phyloP scores from a whole-genome alignment of 2,888 invertebrate species.

The Drosophila picticornis region DNA sequence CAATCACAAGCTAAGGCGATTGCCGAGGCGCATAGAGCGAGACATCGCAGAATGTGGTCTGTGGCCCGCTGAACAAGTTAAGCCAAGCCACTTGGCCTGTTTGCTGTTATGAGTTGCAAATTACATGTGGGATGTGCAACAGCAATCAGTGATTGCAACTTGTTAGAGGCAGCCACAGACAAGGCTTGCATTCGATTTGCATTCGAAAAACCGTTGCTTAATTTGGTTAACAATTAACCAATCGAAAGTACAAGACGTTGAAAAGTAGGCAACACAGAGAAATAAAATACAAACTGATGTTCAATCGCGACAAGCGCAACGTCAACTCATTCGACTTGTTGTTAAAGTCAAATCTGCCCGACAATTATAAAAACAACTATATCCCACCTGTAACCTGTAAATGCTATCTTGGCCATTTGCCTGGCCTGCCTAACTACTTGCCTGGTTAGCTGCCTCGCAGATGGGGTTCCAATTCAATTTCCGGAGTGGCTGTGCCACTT shows the following conservation, averaged over 20 bases:
- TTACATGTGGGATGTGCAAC: conserved; percentile 79
- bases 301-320: conserved; percentile 71
- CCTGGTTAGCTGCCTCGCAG: conserved; percentile 59
- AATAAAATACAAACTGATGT: conserved; percentile 38
- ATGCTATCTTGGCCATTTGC: conserved; percentile 26
- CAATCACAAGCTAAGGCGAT: conserved; percentile 46
- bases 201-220: conserved; percentile 49
- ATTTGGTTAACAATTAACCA: conserved; percentile 82
- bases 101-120: conserved; percentile 52
- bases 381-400: conserved; percentile 49
- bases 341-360: conserved; percentile 26
- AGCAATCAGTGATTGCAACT: conserved; percentile 57
- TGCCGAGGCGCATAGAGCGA: conserved; percentile 31
- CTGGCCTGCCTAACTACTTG: conserved; percentile 31
- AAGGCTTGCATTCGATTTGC: conserved; percentile 63
- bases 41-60: conserved; percentile 65
- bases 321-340: conserved; percentile 51
- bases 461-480: conserved; percentile 60
- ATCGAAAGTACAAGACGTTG: conserved; percentile 70
- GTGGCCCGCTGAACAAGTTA: conserved; percentile 42
- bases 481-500: conserved; percentile 17
- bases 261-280: conserved; percentile 68
- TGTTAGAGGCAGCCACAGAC: conserved; percentile 42
- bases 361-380: conserved; percentile 17
- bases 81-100: conserved; percentile 46